Evolutionary conservation across 2,888 invertebrate species (phyloP), one percentile per base, ranked within the genome.

Genomic region (Noctua fimbriata): DNA sequence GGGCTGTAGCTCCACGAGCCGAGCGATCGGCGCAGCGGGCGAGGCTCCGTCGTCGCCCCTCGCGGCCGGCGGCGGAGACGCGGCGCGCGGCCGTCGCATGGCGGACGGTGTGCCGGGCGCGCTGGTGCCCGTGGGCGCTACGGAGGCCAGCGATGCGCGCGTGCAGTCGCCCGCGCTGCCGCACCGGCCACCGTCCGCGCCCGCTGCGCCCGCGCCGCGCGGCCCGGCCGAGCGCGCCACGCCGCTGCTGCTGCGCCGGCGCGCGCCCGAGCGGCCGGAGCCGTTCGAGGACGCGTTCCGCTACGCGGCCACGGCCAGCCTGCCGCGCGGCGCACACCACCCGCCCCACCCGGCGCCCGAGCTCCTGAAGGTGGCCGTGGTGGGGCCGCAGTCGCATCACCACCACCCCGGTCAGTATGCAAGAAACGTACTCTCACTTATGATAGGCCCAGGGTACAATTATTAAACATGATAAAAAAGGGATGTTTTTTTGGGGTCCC

Each of bases 311-410:
- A 95, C 95, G 71, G 95, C 97, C 76, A 94, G 94, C 88, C 91
- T 97, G 91, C 97, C 97, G 87, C 96, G 97, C 89, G 97, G 97
- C 87, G 97, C 97, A 79, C 96, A 96, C 90, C 96, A 94, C 84
- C 96, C 95, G 88, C 91, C 92, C 81, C 91, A 90, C 83, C 90
- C 90, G 83, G 90, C 89, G 83, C 86, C 87, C 67, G 84, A 87
- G 52, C 81, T 84, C 76, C 84, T 86, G 84, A 94, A 92, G 87
- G 90, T 93, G 81, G 92, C 93, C 78, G 90, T 92, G 76, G 89
- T 92, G 72, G 93, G 91, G 36, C 92, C 93, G 74, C 92, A 92
- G 82, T 91, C 85, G 73, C 91, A 88, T 41, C 81, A 78, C 44
- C 89, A 86, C 44, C 90, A 89, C 52, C 73, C 90, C 1, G 86